Conservation (phyloP, 2,888 invertebrate species). For the Volucella zonaria region DNA sequence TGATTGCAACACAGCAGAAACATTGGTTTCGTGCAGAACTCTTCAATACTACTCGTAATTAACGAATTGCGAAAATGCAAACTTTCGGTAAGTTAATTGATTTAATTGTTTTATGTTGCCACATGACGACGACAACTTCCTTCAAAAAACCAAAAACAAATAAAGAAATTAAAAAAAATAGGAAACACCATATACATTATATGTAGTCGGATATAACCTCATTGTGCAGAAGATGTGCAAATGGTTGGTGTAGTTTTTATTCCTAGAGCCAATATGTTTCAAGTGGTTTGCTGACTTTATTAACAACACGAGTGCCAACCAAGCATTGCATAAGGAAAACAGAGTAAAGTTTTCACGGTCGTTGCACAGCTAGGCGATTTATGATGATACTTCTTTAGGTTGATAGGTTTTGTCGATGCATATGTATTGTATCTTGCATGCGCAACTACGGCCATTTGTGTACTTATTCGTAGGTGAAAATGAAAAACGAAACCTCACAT, state of each 20-base stretch:
- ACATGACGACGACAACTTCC: slow-evolving; percentile 73
- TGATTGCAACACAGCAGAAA: slow-evolving; percentile 55
- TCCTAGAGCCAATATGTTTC: too few relatives aligned
- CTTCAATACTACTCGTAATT: slow-evolving; percentile 59
- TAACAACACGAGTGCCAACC: background rate
- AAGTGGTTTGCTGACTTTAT: background rate
- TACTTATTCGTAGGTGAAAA: too few relatives aligned
- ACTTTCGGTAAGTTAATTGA: slow-evolving; percentile 71
- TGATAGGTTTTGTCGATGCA: slow-evolving; percentile 10
- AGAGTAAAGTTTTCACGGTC: slow-evolving; percentile 62
- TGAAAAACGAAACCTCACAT: too few relatives aligned
- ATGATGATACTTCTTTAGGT: slow-evolving; percentile 58
- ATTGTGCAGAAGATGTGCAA: too few relatives aligned
- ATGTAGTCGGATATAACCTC: too few relatives aligned
- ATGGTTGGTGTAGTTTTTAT: too few relatives aligned
- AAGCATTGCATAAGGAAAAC: slow-evolving; percentile 16
- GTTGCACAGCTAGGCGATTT: slow-evolving; percentile 56
- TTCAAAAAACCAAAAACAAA: slow-evolving; percentile 15
- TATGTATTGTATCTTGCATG: background rate
- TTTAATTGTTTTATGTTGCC: slow-evolving; percentile 67
- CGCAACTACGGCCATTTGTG: too few relatives aligned
- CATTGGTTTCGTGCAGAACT: slow-evolving; percentile 39
- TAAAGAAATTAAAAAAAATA: background rate
- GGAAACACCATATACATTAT: slow-evolving; percentile 31
- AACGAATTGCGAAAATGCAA: slow-evolving; percentile 57